Conservation (phyloP, 2,797 vertebrate species). For the Hippocampus kuda region DNA sequence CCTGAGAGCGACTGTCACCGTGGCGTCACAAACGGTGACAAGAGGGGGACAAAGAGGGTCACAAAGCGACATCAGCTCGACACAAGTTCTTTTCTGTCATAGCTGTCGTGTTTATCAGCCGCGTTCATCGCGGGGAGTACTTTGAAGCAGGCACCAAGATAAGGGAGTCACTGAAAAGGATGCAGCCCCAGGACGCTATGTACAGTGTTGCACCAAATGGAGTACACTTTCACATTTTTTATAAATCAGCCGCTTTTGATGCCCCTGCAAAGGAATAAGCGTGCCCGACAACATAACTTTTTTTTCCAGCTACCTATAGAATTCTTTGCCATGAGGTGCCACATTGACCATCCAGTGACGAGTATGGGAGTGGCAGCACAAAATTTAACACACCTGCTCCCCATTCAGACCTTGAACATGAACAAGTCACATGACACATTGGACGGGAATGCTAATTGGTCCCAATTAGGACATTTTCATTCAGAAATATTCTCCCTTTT, state of each 20-base stretch:
- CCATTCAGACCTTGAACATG: background rate
- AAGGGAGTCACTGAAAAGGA: constrained; percentile 14
- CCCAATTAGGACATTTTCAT: background rate
- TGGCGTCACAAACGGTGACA: constrained; percentile 43
- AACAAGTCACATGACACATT: background rate
- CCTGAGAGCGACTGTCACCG: constrained; percentile 58
- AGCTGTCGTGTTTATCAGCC: constrained; percentile 63
- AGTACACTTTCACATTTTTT: background rate
- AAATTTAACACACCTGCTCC: background rate
- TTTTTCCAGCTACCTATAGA: background rate
- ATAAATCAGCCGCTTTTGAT: background rate
- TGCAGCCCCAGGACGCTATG: constrained; percentile 5
- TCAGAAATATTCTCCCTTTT: background rate
- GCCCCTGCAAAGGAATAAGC: too few species aligned
- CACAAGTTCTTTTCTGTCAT: constrained; percentile 32
- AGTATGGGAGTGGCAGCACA: background rate
- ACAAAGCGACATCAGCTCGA: constrained; percentile 39
- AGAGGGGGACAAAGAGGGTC: constrained; percentile 55
- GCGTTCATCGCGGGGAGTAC: constrained; percentile 42
- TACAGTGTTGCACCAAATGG: constrained; percentile 17
- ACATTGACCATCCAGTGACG: background rate
- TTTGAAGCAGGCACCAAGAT: constrained; percentile 58
- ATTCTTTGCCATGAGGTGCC: background rate
- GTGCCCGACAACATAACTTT: too few species aligned
- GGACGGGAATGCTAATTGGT: too few species aligned